These are phyloP conservation scores for Alca torda DNA, from an alignment of 2,797 vertebrate genomes.

Conservation along the genomic window DNA sequence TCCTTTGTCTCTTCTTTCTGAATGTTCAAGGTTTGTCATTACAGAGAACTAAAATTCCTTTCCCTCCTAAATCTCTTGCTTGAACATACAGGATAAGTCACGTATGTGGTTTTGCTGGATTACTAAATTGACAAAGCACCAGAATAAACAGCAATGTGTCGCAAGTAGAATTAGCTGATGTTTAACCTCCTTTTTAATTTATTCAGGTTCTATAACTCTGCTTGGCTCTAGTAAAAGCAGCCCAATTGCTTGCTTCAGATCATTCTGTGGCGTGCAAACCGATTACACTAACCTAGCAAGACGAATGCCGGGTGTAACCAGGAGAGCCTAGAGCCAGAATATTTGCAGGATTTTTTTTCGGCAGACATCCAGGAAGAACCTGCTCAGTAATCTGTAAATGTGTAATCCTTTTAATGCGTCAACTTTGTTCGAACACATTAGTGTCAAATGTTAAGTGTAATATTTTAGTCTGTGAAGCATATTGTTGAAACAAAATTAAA, in stretches of 20 bases:
- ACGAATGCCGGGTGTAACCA: background rate
- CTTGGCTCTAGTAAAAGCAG: background rate
- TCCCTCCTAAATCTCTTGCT: slow-evolving; percentile 36
- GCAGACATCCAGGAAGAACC: slow-evolving; percentile 42
- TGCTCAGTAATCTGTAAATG: slow-evolving; percentile 44
- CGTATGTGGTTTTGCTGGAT: slow-evolving; percentile 27
- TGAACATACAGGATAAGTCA: slow-evolving; percentile 32
- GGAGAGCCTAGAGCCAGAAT: background rate
- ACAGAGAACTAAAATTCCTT: slow-evolving; percentile 39
- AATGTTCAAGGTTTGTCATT: background rate
- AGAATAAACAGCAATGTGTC: slow-evolving; percentile 26
- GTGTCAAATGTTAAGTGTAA: slow-evolving; percentile 56
- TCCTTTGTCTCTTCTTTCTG: background rate
- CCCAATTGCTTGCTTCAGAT: background rate
- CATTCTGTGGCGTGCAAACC: background rate
- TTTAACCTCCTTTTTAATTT: slow-evolving; percentile 46
- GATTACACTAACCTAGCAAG: background rate
- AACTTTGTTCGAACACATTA: slow-evolving; percentile 43
- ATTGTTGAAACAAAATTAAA: slow-evolving; percentile 21
- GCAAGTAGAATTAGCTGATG: slow-evolving; percentile 26
- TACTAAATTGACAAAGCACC: slow-evolving; percentile 49
- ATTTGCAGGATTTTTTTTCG: background rate
- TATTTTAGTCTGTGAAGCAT: background rate
- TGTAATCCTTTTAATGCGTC: slow-evolving; percentile 38
- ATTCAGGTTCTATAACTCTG: background rate